Evolutionary conservation across 2,113 vertebrate species (phyloP), one percentile per base, ranked within the genome.

Genomic region (Hypomesus transpacificus): DNA sequence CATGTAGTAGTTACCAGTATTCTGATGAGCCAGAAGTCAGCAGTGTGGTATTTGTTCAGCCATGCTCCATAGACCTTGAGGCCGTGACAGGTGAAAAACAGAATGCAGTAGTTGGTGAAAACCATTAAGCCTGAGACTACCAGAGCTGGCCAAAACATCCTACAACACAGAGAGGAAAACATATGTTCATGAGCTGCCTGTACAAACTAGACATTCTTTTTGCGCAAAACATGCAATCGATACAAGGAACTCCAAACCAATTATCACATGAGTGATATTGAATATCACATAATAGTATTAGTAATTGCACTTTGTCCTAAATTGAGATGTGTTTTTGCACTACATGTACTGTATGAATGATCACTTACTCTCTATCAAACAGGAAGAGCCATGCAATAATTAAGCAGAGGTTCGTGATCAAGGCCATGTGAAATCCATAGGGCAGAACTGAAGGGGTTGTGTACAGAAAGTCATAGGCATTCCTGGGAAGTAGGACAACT

Each of bases 11-110:
- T 73, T 86, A 95, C 93, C 76, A 94, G 82, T 77, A 94, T 73
- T 18, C 90, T 86, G 78, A 90, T 80, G 68, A 94, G 84, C 92
- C 93, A 94, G 52, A 93, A 86, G 13, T 94, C 93, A 53, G 14
- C 56, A 39, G 34, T 89, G 78, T 87, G 85, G 20, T 80, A 68
- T 82, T 89, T 93, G 70, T 78, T 61, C 28, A 95, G 53, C 92
- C 92, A 94, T 0, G 72, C 80, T 39, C 85, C 89, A 18, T 93
- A 88, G 70, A 78, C 67, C 66, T 80, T 83, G 73, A 94, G 17
- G 3, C 90, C 89, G 60, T 66, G 80, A 73, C 93, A 93, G 14
- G 90, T 91, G 81, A 94, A 77, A 75, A 89, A 89, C 18, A 95
- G 84, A 39, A 78, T 79, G 1, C 77, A 68, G 57, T 78, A 92